Conservation (phyloP, 2,113 vertebrate species). For the Epinephelus cyanopodus region DNA sequence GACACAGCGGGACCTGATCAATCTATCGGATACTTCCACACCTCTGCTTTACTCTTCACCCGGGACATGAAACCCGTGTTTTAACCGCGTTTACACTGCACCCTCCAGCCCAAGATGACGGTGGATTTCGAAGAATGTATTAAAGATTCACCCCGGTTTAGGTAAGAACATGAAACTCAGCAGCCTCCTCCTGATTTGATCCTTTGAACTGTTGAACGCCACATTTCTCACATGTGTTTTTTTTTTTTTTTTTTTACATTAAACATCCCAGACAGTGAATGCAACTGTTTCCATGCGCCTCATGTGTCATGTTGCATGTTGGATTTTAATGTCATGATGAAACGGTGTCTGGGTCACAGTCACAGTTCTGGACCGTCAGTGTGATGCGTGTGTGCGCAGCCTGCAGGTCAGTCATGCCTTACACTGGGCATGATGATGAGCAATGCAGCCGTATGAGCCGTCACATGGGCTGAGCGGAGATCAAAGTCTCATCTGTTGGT, state of each 20-base stretch:
- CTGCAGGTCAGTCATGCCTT: not conserved
- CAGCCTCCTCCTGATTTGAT: not conserved
- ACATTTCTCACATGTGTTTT: not conserved
- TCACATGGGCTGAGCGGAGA: slow-evolving; percentile 59
- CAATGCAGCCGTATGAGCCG: slow-evolving; percentile 38
- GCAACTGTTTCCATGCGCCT: not conserved
- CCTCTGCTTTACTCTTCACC: not conserved
- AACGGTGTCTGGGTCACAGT: slow-evolving; percentile 13
- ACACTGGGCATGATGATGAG: slow-evolving; percentile 36
- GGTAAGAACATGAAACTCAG: slow-evolving; percentile 71
- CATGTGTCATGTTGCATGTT: not conserved
- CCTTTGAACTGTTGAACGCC: slow-evolving; percentile 55
- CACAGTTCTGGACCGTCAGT: not conserved
- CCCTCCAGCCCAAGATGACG: slow-evolving; percentile 81
- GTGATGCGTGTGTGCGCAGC: not conserved
- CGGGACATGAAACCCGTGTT: slow-evolving; percentile 78
- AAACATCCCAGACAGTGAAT: not conserved
- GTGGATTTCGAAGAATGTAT: slow-evolving; percentile 89
- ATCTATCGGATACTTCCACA: slow-evolving; percentile 60
- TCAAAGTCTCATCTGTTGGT: not conserved
- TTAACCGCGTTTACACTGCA: slow-evolving; percentile 59
- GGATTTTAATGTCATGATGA: not conserved
- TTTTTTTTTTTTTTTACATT: too few species aligned
- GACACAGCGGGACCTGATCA: not conserved
- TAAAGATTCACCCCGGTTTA: slow-evolving; percentile 87